Conservation (phyloP, 2,888 invertebrate genomes). For the Neuroscelio doddi region DNA sequence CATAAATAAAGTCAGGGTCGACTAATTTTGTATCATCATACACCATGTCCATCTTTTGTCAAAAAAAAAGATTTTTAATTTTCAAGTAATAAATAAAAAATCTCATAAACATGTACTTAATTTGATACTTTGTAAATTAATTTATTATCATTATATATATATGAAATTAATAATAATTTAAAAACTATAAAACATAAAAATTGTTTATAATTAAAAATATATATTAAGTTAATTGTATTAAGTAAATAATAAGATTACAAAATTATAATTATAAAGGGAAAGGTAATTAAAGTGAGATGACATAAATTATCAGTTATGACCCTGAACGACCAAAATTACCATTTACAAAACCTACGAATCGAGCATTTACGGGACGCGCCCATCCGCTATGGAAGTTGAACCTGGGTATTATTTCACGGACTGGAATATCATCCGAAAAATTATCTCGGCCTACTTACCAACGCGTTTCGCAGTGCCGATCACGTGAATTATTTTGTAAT, state of each 20-base stretch:
- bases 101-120: too few relatives aligned
- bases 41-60: neutral
- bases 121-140: too few relatives aligned
- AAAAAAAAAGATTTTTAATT: slow-evolving; percentile 4
- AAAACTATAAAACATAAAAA: too few relatives aligned
- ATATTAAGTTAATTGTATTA: too few relatives aligned
- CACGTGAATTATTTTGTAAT: slow-evolving; percentile 25
- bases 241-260: too few relatives aligned
- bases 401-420: slow-evolving; percentile 11
- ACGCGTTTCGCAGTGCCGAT: slow-evolving; percentile 16
- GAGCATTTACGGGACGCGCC: slow-evolving; percentile 20
- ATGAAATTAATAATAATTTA: too few relatives aligned
- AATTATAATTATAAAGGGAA: too few relatives aligned
- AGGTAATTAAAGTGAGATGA: neutral
- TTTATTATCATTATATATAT: too few relatives aligned
- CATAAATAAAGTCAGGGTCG: slow-evolving; percentile 25
- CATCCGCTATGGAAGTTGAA: slow-evolving; percentile 22
- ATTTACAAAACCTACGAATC: slow-evolving; percentile 14
- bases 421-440: slow-evolving; percentile 20
- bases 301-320: neutral
- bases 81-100: slow-evolving; percentile 1
- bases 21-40: slow-evolving; percentile 15
- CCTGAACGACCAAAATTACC: slow-evolving; percentile 9
- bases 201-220: too few relatives aligned
- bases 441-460: slow-evolving; percentile 29